These are phyloP conservation scores for Saccopteryx leptura DNA, from an alignment of 2,113 vertebrate species.

Conservation along the genomic window DNA sequence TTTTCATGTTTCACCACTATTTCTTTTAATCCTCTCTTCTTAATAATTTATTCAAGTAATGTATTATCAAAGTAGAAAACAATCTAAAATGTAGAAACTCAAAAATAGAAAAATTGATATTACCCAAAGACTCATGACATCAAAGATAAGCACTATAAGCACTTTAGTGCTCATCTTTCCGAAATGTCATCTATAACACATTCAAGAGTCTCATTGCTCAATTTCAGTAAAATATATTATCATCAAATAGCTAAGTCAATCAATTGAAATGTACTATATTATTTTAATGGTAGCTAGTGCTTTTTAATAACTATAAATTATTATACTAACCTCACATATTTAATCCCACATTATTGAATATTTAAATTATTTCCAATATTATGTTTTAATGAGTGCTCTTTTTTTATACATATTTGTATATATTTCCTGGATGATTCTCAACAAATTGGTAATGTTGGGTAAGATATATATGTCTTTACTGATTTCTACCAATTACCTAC, in stretches of 20 bases:
- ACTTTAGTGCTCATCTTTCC: neutral
- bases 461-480: neutral
- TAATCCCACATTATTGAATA: neutral
- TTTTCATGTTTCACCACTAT: neutral
- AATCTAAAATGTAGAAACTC: neutral
- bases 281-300: neutral
- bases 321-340: neutral
- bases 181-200: neutral
- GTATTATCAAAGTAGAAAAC: neutral
- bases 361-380: neutral
- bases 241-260: neutral
- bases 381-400: neutral
- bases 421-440: neutral
- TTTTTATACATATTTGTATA: neutral
- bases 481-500: neutral
- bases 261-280: neutral
- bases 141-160: neutral
- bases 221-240: neutral
- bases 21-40: neutral
- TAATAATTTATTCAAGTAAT: constrained; percentile 5
- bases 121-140: neutral
- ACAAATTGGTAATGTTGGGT: neutral
- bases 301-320: neutral
- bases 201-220: neutral
- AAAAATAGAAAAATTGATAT: neutral